Evolutionary conservation across 64 coral and sea anemone species (phyloP).

Genomic region (Porites australiensis): DNA sequence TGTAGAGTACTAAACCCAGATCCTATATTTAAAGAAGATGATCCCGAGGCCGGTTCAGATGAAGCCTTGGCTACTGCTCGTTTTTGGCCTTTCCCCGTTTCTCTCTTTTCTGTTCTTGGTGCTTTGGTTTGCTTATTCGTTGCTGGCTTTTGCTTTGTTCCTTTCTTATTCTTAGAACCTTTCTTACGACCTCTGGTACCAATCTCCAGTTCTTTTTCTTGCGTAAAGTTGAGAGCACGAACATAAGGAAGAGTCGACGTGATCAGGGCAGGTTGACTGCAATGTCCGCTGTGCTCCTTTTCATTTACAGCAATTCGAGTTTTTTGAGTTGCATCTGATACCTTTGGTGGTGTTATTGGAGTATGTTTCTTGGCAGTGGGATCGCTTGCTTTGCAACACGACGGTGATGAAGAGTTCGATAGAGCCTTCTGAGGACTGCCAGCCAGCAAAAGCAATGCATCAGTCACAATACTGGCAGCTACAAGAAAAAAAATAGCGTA

Average conservation of each 20-base stretch:
- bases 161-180: neutral
- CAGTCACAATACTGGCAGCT: constrained; percentile 56
- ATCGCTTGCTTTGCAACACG: neutral
- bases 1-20: neutral
- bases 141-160: neutral
- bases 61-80: neutral
- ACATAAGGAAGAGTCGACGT: constrained; percentile 40
- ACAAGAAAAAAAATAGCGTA: neutral
- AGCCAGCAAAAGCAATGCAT: constrained; percentile 59
- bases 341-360: neutral
- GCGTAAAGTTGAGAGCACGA: constrained; percentile 26
- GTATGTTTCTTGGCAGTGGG: neutral
- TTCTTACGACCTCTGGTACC: neutral
- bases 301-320: neutral
- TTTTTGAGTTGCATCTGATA: neutral
- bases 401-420: neutral
- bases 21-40: neutral
- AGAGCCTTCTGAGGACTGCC: constrained; percentile 52
- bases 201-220: neutral
- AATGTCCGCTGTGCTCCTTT: neutral
- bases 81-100: neutral
- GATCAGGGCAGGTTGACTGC: neutral
- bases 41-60: neutral
- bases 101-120: neutral
- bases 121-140: neutral